Percentiles rank a stretch among this genome's conserved stretches.
These are phyloP conservation scores for Pseudonaja textilis DNA, from an alignment of 2,113 vertebrate species.

Conservation along the genomic window DNA sequence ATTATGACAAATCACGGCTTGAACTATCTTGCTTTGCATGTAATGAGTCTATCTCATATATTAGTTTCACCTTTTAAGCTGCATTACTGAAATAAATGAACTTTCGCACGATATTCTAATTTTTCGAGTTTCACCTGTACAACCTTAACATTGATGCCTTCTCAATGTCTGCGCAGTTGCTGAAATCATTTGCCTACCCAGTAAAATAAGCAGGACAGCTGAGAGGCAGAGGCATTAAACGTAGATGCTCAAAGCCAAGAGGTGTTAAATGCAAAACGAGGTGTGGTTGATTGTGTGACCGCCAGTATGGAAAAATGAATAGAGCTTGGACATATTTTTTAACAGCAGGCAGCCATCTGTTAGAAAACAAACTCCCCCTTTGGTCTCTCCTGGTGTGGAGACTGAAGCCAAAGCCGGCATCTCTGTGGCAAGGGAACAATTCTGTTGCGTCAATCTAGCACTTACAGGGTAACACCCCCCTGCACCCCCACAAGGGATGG, in stretches of 20 bases:
- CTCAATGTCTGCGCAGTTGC: not conserved
- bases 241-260: not conserved
- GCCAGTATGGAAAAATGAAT: not conserved
- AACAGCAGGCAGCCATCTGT: not conserved
- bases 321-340: not conserved
- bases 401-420: not conserved
- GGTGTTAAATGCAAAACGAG: not conserved
- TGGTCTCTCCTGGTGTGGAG: not conserved
- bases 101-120: too few relatives aligned
- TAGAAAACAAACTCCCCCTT: not conserved
- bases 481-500: not conserved
- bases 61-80: too few relatives aligned
- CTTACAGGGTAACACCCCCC: not conserved
- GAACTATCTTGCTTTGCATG: too few relatives aligned
- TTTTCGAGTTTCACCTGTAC: not conserved
- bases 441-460: not conserved
- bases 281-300: not conserved
- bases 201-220: not conserved
- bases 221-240: not conserved
- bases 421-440: not conserved
- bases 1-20: too few relatives aligned
- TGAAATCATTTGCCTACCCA: fast-evolving
- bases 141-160: not conserved
- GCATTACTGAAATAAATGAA: too few relatives aligned
- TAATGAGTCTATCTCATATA: too few relatives aligned